phyloP scores from a whole-genome alignment of 1,140 invertebrate genomes.

The Brachionus plicatilis region DNA sequence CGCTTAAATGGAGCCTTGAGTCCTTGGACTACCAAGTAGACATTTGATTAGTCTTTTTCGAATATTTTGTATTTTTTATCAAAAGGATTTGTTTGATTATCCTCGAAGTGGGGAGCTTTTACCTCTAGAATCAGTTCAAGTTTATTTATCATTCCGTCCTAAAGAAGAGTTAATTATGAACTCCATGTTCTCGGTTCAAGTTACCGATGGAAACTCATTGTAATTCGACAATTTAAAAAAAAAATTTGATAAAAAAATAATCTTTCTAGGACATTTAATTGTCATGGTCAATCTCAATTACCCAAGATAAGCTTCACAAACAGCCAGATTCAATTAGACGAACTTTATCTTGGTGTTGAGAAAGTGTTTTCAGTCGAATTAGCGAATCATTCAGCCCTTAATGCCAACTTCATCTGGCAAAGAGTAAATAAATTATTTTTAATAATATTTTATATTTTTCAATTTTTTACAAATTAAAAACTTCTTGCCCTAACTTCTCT shows the following conservation, averaged over 20 bases:
- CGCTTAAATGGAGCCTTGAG: not conserved
- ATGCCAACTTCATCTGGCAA: not conserved
- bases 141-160: slow-evolving; percentile 46
- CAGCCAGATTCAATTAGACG: slow-evolving; percentile 44
- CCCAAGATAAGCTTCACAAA: slow-evolving; percentile 46
- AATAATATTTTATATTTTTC: no score
- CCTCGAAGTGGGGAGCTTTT: slow-evolving; percentile 45
- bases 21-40: not conserved
- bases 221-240: not conserved
- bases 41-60: slow-evolving; percentile 1
- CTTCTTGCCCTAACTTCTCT: no score
- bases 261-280: slow-evolving; percentile 44
- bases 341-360: slow-evolving; percentile 46
- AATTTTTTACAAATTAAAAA: no score
- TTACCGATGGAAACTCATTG: slow-evolving; percentile 46
- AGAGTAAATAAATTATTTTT: not conserved
- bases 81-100: slow-evolving; percentile 13
- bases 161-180: slow-evolving; percentile 43
- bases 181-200: slow-evolving; percentile 45
- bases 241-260: not conserved
- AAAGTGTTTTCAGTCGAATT: slow-evolving; percentile 42
- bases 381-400: not conserved
- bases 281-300: slow-evolving; percentile 48
- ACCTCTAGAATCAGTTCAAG: slow-evolving; percentile 45
- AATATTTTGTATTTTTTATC: slow-evolving; percentile 44